Evolutionary conservation across 2,113 vertebrate genomes (phyloP).

Genomic region (Dissostichus mawsoni): DNA sequence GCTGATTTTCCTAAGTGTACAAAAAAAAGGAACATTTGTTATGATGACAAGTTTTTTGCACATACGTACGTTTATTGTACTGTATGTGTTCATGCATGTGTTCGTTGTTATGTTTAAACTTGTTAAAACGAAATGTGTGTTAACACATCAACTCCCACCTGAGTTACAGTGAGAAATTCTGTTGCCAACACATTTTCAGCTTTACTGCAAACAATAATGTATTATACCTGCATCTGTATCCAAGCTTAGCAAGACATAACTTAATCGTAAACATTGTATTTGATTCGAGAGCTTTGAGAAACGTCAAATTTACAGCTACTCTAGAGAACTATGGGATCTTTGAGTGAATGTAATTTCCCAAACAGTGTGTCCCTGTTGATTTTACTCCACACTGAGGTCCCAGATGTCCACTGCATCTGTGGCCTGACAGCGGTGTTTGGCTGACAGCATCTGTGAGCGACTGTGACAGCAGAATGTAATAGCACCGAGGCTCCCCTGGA

Average conservation of each 20-base stretch:
- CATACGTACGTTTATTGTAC: not conserved
- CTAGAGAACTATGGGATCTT: constrained; percentile 26
- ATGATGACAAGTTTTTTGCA: not conserved
- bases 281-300: constrained; percentile 24
- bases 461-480: constrained; percentile 79
- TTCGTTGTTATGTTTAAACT: constrained; percentile 9
- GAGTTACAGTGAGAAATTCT: constrained; percentile 44
- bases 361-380: constrained; percentile 51
- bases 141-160: constrained; percentile 61
- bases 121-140: constrained; percentile 58
- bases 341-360: constrained; percentile 48
- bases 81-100: not conserved
- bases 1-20: constrained; percentile 26
- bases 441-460: constrained; percentile 76
- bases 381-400: constrained; percentile 38
- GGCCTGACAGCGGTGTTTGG: constrained; percentile 68
- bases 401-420: constrained; percentile 72
- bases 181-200: constrained; percentile 64
- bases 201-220: constrained; percentile 40
- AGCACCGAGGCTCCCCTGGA: constrained; percentile 66
- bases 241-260: constrained; percentile 39
- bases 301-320: constrained; percentile 32
- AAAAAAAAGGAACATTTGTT: constrained; percentile 3
- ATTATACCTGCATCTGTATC: constrained; percentile 26
- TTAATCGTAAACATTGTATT: constrained; percentile 8